phyloP scores from a whole-genome alignment of 1,140 invertebrate species.

The Saccostrea echinata region DNA sequence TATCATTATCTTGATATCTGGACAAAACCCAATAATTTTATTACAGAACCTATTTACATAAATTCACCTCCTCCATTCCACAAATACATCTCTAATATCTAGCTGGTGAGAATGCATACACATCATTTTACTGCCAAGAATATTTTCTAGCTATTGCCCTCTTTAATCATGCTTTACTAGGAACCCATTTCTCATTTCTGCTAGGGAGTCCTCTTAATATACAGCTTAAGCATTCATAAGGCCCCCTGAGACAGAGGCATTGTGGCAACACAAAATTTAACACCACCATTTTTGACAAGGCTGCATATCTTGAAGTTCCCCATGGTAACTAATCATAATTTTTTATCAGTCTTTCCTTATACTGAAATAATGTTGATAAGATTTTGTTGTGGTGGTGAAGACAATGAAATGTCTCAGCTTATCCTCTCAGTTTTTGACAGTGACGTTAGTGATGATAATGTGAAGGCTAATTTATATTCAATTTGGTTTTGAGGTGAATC shows the following conservation, averaged over 20 bases:
- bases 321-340: background rate
- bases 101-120: background rate
- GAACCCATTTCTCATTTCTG: background rate
- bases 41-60: too few species aligned
- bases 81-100: background rate
- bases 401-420: conserved; percentile 4
- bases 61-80: too few species aligned
- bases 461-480: background rate
- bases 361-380: background rate
- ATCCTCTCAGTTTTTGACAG: background rate
- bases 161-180: background rate
- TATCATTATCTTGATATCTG: too few species aligned
- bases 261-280: background rate
- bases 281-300: conserved; percentile 11
- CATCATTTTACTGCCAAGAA: background rate
- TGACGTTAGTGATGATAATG: background rate
- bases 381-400: background rate
- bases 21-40: too few species aligned
- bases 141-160: background rate
- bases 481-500: background rate
- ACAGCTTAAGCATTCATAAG: background rate
- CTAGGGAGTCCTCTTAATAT: background rate
- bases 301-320: background rate
- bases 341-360: background rate
- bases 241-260: background rate